Evolutionary conservation across 2,797 vertebrate genomes (phyloP).

Genomic region (Echiichthys vipera): DNA sequence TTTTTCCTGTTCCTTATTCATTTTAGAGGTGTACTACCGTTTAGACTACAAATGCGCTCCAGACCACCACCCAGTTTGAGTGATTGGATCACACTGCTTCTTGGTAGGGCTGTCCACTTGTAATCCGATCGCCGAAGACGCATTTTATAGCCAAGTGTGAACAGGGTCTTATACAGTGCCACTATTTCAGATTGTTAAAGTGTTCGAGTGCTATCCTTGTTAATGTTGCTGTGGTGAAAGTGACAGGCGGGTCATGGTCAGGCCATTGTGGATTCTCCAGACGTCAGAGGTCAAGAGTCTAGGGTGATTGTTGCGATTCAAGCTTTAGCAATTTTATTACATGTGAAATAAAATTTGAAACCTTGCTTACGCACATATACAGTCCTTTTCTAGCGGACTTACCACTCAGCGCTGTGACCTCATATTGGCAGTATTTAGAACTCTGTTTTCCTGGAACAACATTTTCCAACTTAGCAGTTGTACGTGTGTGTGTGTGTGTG

Average conservation of each 20-base stretch:
- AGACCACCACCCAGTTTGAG: too few relatives aligned
- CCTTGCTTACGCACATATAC: background rate
- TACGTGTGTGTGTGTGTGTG: background rate
- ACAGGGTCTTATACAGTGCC: background rate
- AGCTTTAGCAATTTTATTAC: background rate
- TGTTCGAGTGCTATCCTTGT: conserved; percentile 1
- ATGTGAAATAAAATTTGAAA: background rate
- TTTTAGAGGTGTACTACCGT: too few relatives aligned
- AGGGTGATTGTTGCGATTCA: background rate
- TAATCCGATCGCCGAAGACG: too few relatives aligned
- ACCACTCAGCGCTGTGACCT: conserved; percentile 8
- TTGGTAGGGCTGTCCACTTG: too few relatives aligned
- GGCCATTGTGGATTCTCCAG: conserved; percentile 23
- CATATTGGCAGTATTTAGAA: conserved; percentile 10
- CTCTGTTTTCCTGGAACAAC: conserved; percentile 42
- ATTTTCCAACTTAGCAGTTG: conserved; percentile 31
- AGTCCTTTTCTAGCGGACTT: conserved; percentile 11
- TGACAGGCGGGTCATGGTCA: conserved; percentile 12
- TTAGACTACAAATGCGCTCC: too few relatives aligned
- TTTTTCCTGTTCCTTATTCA: too few relatives aligned
- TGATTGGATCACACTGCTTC: too few relatives aligned
- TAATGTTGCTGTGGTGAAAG: conserved; percentile 17
- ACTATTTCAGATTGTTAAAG: conserved; percentile 7
- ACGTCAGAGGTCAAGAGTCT: conserved; percentile 39
- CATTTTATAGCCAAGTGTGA: too few relatives aligned